Conservation (phyloP, 2,797 vertebrate species). For the Knipowitschia caucasica region DNA sequence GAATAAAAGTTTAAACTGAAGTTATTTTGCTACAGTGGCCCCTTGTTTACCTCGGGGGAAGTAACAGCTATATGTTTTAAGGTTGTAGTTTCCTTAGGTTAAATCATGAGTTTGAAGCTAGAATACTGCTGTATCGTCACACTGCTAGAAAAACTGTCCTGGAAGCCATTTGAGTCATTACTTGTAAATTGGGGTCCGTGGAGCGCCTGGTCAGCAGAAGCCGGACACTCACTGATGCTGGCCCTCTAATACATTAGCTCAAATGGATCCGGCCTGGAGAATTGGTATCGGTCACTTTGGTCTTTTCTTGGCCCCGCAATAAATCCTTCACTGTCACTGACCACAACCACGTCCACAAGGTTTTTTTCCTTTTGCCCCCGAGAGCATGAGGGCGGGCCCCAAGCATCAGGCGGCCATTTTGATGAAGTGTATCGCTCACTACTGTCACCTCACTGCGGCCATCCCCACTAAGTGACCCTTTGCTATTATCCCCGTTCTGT, state of each 20-base stretch:
- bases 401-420: conserved; percentile 48
- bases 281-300: conserved; percentile 54
- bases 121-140: neutral
- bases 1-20: too few species aligned
- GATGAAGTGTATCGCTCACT: conserved; percentile 69
- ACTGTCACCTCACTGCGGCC: conserved; percentile 47
- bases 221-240: conserved; percentile 37
- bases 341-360: conserved; percentile 18
- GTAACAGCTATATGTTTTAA: too few species aligned
- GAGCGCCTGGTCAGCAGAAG: conserved; percentile 61
- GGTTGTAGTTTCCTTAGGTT: too few species aligned
- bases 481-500: conserved; percentile 56
- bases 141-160: neutral
- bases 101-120: too few species aligned
- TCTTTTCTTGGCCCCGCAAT: conserved; percentile 32
- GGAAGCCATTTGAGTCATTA: conserved; percentile 29
- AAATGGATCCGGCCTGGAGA: conserved; percentile 55
- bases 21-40: too few species aligned
- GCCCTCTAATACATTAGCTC: conserved; percentile 60
- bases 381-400: conserved; percentile 36
- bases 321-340: conserved; percentile 62
- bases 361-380: conserved; percentile 13
- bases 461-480: conserved; percentile 37
- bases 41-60: too few species aligned
- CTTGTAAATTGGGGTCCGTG: conserved; percentile 38